These are phyloP conservation scores for Bombus difficillimus DNA, from an alignment of 1,140 invertebrate genomes.

Conservation along the genomic window DNA sequence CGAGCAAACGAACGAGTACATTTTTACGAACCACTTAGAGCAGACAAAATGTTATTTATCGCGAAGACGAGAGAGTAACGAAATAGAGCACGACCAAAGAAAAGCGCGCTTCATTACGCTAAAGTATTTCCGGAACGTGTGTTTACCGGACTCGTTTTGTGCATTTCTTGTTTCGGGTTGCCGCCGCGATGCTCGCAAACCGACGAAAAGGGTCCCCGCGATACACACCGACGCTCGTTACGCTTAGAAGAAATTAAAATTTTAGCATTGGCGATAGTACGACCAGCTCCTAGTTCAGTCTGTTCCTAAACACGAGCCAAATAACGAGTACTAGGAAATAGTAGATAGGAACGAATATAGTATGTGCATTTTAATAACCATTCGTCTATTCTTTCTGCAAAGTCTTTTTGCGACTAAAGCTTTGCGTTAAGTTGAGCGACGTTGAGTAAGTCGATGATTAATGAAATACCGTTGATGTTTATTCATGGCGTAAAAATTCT, in stretches of 20 bases:
- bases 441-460: background rate
- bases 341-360: background rate
- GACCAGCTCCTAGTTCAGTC: no score
- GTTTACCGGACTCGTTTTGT: background rate
- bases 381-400: background rate
- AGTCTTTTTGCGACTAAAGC: no score
- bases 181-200: background rate
- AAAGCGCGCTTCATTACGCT: background rate
- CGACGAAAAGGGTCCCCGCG: background rate
- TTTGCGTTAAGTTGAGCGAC: background rate
- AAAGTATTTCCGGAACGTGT: constrained; percentile 12
- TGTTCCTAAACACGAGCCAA: background rate
- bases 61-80: background rate
- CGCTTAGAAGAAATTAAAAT: constrained; percentile 20
- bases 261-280: constrained; percentile 16
- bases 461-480: background rate
- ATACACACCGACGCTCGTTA: background rate
- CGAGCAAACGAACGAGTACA: background rate
- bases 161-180: constrained; percentile 5
- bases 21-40: background rate
- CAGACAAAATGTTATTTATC: constrained; percentile 2
- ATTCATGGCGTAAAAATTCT: background rate
- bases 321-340: no score
- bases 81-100: background rate
- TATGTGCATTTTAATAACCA: background rate